These are phyloP conservation scores for Pimpla rufipes DNA, from an alignment of 2,888 invertebrate genomes.

Conservation along the genomic window DNA sequence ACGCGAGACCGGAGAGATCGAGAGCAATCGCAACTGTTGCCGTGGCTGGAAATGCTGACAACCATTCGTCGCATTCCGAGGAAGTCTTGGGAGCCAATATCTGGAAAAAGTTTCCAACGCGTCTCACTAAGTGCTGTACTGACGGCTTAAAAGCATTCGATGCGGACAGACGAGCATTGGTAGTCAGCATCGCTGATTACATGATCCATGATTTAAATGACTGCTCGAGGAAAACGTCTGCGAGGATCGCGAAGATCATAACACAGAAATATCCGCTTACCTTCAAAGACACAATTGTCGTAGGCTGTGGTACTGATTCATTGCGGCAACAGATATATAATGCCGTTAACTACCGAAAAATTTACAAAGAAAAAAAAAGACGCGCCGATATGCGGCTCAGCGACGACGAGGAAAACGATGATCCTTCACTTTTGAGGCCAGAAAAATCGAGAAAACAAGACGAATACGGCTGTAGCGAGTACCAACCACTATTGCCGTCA, in stretches of 20 bases:
- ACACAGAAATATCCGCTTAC: constrained; percentile 45
- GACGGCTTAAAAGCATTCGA: constrained; percentile 11
- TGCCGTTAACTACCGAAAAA: constrained; percentile 55
- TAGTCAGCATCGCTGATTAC: constrained; percentile 48
- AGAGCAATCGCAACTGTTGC: too few species aligned
- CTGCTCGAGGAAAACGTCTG: constrained; percentile 38
- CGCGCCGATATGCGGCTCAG: constrained; percentile 21
- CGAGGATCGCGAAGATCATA: constrained; percentile 35
- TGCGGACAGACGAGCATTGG: constrained; percentile 46
- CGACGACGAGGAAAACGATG: constrained; percentile 32
- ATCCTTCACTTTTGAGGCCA: not conserved
- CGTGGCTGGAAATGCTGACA: too few species aligned
- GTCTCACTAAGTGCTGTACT: constrained; percentile 33
- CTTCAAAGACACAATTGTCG: constrained; percentile 47
- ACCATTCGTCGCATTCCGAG: not conserved
- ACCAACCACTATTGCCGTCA: constrained; percentile 50
- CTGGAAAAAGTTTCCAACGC: constrained; percentile 43
- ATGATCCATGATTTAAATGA: constrained; percentile 55
- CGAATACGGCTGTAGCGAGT: constrained; percentile 49
- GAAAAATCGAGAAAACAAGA: constrained; percentile 41
- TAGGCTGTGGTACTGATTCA: constrained; percentile 45
- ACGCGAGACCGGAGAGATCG: not conserved
- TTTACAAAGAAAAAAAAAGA: constrained; percentile 32
- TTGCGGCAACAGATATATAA: constrained; percentile 53
- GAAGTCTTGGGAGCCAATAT: constrained; percentile 11